Evolutionary conservation across 2,888 invertebrate genomes (phyloP).

Genomic region (Catotricha subobsoleta): DNA sequence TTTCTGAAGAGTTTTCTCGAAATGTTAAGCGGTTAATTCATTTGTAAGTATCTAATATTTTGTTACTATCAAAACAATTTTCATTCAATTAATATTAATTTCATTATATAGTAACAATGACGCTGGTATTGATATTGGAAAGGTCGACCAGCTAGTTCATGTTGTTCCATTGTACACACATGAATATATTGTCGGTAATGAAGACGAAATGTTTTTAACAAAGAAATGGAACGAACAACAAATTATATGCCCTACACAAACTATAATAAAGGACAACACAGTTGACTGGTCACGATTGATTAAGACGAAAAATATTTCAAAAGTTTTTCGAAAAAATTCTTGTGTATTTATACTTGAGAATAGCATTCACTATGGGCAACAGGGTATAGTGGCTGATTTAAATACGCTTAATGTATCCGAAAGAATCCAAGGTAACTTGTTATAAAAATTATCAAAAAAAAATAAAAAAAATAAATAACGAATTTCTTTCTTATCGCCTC

Average conservation of each 20-base stretch:
- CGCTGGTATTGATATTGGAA: constrained; percentile 63
- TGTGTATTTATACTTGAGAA: constrained; percentile 61
- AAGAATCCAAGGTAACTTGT: too few species aligned
- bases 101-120: neutral
- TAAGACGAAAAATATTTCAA: constrained; percentile 26
- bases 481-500: too few species aligned
- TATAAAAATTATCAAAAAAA: too few species aligned
- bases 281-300: constrained; percentile 28
- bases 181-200: constrained; percentile 37
- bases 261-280: constrained; percentile 37
- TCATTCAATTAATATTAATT: neutral
- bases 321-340: constrained; percentile 49
- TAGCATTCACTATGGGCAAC: constrained; percentile 62
- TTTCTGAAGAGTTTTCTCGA: too few species aligned
- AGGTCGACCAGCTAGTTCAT: constrained; percentile 46
- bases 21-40: too few species aligned
- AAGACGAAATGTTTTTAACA: constrained; percentile 45
- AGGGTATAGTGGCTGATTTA: constrained; percentile 38
- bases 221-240: constrained; percentile 51
- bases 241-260: constrained; percentile 51
- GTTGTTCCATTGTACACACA: constrained; percentile 55
- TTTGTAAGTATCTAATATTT: too few species aligned
- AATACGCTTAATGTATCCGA: too few species aligned
- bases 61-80: too few species aligned
- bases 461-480: too few species aligned